A percentile compares a stretch with the other conserved stretches of the same genome.
phyloP scores from a whole-genome alignment of 2,888 invertebrate genomes.

The Heliconius cydno region DNA sequence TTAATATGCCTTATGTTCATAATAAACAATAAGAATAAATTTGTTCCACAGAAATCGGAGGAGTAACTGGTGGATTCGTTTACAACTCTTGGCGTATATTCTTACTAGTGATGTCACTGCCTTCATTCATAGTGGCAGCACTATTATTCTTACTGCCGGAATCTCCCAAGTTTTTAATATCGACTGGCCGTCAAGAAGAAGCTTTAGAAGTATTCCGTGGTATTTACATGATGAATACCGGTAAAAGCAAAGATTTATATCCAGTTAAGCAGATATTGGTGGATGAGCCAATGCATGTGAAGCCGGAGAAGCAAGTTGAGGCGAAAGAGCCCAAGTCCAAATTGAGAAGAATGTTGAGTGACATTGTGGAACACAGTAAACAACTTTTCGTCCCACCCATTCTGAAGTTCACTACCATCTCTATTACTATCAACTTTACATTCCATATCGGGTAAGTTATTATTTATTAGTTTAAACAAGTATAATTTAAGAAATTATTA shows the following conservation, averaged over 20 bases:
- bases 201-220: slow-evolving; percentile 91
- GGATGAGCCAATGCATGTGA: slow-evolving; percentile 79
- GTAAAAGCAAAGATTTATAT: slow-evolving; percentile 88
- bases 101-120: slow-evolving; percentile 93
- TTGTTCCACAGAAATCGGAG: slow-evolving; percentile 85
- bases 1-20: neutral
- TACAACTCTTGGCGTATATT: slow-evolving; percentile 97
- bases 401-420: slow-evolving; percentile 91
- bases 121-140: slow-evolving; percentile 93
- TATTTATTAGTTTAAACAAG: neutral
- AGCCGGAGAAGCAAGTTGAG: slow-evolving; percentile 84
- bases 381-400: slow-evolving; percentile 92
- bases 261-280: slow-evolving; percentile 88
- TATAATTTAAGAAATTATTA: too few relatives aligned
- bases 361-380: slow-evolving; percentile 92
- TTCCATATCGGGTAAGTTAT: slow-evolving; percentile 92
- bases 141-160: slow-evolving; percentile 93
- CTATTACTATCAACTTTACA: slow-evolving; percentile 95
- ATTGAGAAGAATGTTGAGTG: slow-evolving; percentile 88
- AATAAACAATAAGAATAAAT: neutral
- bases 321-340: slow-evolving; percentile 86
- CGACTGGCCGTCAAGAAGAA: slow-evolving; percentile 90
- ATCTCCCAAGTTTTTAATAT: slow-evolving; percentile 94
- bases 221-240: slow-evolving; percentile 92
- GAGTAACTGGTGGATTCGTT: slow-evolving; percentile 86